Percentiles rank a stretch among this genome's conserved stretches.
These are phyloP conservation scores for Lissocephala sabroskyi DNA, from an alignment of 2,888 invertebrate genomes.

Conservation along the genomic window DNA sequence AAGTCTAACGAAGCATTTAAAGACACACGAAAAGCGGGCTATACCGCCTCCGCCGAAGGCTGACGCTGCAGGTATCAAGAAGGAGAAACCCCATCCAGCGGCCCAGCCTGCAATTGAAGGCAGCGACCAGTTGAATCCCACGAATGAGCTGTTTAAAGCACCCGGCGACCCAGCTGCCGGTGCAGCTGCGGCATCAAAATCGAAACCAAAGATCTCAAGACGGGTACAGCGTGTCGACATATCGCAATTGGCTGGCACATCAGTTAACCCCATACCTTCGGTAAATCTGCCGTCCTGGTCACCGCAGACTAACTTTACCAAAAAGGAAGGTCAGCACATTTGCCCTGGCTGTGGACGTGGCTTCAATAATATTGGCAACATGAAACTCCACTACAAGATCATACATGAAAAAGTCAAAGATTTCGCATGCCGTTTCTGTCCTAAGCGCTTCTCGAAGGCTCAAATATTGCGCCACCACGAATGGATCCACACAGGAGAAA, in stretches of 20 bases:
- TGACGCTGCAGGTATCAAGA: constrained; percentile 53
- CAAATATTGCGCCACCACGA: constrained; percentile 70
- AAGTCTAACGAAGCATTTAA: constrained; percentile 65
- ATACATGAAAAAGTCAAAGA: constrained; percentile 70
- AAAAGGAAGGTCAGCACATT: constrained; percentile 68
- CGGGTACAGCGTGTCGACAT: constrained; percentile 67
- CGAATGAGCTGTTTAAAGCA: constrained; percentile 66
- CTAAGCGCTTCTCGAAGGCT: constrained; percentile 68
- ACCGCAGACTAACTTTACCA: constrained; percentile 69
- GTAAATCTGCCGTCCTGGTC: constrained; percentile 68
- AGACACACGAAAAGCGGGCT: constrained; percentile 68
- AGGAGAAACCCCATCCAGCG: too few relatives aligned
- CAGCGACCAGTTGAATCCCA: constrained; percentile 38
- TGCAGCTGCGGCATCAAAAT: constrained; percentile 44
- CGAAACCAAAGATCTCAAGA: constrained; percentile 66
- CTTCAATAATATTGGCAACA: constrained; percentile 68
- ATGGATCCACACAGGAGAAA: constrained; percentile 71
- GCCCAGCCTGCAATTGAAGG: constrained; percentile 20
- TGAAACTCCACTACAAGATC: constrained; percentile 67
- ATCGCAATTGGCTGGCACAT: constrained; percentile 61
- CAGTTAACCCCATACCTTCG: constrained; percentile 66
- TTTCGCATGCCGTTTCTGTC: constrained; percentile 67
- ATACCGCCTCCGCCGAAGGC: constrained; percentile 27
- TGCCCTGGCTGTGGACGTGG: constrained; percentile 68
- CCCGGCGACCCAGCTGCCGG: constrained; percentile 18